phyloP scores from a whole-genome alignment of 2,113 vertebrate genomes.

The cattle (Bos taurus) region ARS-UCD2.0 NC_037351.1:57999501-58000000 shows the following conservation, averaged over 20 bases:
- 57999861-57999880: background rate
- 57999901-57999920: conserved; percentile 50
- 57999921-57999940: background rate
- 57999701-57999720: background rate
- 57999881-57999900: background rate
- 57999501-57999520: background rate
- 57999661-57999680: background rate
- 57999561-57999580: background rate
- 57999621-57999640: background rate
- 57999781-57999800: background rate
- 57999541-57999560: background rate
- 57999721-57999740: background rate
- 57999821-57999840: background rate
- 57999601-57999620: background rate
- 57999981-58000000: background rate
- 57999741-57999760: background rate
- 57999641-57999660: background rate
- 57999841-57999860: background rate
- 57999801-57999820: background rate
- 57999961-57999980: background rate
- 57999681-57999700: background rate
- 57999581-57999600: background rate
- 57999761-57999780: background rate
- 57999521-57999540: background rate
- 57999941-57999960: background rate